Conservation (phyloP, 2,113 vertebrate genomes). For the Sphyrna mokarran region DNA sequence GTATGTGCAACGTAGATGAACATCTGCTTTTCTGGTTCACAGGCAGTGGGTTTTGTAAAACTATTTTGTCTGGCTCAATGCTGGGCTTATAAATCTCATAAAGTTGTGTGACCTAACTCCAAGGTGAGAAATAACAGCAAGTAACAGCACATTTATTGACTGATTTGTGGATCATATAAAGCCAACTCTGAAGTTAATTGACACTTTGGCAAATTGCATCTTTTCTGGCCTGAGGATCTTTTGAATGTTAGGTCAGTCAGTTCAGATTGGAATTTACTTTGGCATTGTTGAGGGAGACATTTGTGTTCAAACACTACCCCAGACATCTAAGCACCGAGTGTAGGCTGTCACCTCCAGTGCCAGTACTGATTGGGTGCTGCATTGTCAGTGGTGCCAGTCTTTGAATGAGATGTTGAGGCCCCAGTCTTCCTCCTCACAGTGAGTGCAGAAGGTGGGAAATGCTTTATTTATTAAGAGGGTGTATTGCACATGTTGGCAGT, state of each 20-base stretch:
- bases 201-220: not conserved
- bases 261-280: conserved; percentile 7
- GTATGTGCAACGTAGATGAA: not conserved
- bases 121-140: not conserved
- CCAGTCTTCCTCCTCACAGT: not conserved
- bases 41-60: not conserved
- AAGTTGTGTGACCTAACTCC: not conserved
- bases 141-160: not conserved
- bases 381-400: not conserved
- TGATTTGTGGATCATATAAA: not conserved
- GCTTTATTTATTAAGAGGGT: not conserved
- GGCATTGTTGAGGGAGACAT: not conserved
- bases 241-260: not conserved
- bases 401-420: not conserved
- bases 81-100: not conserved
- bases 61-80: not conserved
- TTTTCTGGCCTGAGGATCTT: not conserved
- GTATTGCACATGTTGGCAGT: not conserved
- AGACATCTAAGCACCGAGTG: not conserved
- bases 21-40: not conserved
- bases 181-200: not conserved
- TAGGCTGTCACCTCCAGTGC: not conserved
- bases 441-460: not conserved
- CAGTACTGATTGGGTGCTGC: not conserved
- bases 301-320: not conserved